A percentile compares a stretch with the other conserved stretches of the same genome.
Conservation (phyloP, 2,113 vertebrate species). For the Psittacula cyanocephala region DNA sequence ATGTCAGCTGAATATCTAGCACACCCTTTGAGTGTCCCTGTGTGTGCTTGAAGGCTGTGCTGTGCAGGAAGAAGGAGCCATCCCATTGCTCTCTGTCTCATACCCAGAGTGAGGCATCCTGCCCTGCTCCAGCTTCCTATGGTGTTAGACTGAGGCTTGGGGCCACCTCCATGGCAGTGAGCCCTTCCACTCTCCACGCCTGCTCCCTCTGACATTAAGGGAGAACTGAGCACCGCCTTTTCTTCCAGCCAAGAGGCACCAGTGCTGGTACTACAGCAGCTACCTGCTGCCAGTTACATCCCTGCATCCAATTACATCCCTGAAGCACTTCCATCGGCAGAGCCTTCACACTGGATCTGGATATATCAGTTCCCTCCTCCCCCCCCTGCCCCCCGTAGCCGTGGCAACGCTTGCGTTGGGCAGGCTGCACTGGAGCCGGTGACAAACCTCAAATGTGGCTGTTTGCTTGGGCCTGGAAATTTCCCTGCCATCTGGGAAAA, state of each 20-base stretch:
- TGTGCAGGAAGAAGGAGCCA: not conserved
- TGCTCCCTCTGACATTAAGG: not conserved
- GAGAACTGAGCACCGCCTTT: not conserved
- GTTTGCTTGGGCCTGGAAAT: conserved; percentile 30
- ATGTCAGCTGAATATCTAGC: not conserved
- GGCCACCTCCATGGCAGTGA: not conserved
- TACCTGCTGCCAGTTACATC: rapidly evolving
- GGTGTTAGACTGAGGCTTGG: rapidly evolving
- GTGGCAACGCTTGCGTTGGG: conserved; percentile 13
- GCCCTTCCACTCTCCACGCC: not conserved
- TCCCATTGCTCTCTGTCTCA: rapidly evolving
- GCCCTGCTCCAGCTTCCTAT: not conserved
- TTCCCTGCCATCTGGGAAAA: not conserved
- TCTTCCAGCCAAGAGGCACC: not conserved
- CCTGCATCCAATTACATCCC: not conserved
- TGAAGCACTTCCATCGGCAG: not conserved
- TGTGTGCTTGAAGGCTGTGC: rapidly evolving
- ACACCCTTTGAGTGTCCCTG: not conserved
- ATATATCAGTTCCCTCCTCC: not conserved
- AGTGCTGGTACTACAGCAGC: not conserved
- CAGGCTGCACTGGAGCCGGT: not conserved
- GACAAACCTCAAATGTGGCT: not conserved
- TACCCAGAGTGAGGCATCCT: not conserved
- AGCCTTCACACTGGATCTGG: not conserved
- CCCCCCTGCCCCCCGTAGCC: not conserved